These are phyloP conservation scores for Oceanodroma leucorhoa DNA, from an alignment of 2,797 vertebrate species.

Conservation along the genomic window DNA sequence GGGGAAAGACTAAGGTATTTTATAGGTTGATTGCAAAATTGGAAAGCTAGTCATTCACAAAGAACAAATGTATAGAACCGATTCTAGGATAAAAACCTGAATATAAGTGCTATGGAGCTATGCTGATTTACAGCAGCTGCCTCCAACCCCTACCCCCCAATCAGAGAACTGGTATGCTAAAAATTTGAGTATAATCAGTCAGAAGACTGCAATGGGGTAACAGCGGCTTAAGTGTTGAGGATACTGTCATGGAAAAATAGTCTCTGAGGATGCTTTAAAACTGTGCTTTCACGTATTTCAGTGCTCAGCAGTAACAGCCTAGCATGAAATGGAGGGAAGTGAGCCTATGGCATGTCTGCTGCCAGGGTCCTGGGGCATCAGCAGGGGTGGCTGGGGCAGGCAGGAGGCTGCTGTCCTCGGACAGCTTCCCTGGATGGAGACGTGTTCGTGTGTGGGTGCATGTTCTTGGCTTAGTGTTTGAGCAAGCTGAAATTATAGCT, in stretches of 20 bases:
- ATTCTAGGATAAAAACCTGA: neutral
- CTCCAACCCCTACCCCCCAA: neutral
- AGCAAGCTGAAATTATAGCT: neutral
- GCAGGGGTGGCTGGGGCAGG: neutral
- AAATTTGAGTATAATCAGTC: no score
- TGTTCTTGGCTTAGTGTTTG: neutral
- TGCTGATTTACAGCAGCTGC: neutral
- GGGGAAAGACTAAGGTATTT: neutral
- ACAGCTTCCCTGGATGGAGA: neutral
- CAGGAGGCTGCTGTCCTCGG: neutral
- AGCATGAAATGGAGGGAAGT: fast-evolving
- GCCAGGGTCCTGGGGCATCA: neutral
- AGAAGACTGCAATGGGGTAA: neutral
- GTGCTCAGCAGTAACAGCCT: neutral
- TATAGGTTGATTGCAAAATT: neutral
- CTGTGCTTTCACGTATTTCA: fast-evolving
- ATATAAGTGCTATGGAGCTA: neutral
- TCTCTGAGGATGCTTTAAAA: neutral
- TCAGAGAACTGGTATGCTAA: neutral
- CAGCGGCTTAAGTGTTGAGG: neutral
- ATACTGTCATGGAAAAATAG: neutral
- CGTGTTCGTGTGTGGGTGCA: fast-evolving
- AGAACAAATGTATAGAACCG: fast-evolving
- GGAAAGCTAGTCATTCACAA: neutral
- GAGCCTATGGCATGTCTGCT: fast-evolving